phyloP scores from a whole-genome alignment of 2,113 vertebrate genomes.

The Progne subis region DNA sequence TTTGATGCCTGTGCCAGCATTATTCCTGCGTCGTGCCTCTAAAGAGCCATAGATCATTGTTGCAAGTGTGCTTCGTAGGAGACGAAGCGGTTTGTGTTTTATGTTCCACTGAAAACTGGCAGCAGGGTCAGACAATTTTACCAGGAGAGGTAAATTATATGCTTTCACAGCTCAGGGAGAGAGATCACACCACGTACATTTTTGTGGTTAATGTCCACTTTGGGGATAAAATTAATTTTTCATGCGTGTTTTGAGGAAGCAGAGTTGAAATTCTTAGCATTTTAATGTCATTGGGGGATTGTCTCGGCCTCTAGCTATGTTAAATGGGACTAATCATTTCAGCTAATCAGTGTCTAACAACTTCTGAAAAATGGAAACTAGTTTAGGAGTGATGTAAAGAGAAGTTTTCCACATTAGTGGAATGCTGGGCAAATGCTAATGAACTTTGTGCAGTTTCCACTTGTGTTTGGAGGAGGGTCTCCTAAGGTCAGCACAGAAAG shows the following conservation, averaged over 20 bases:
- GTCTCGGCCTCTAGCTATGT: conserved; percentile 55
- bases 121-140: neutral
- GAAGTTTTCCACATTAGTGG: conserved; percentile 61
- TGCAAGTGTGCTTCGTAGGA: neutral
- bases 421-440: conserved; percentile 44
- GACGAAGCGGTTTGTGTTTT: conserved; percentile 3
- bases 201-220: conserved; percentile 59
- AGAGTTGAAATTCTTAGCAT: conserved; percentile 16
- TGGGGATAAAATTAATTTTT: conserved; percentile 56
- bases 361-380: conserved; percentile 64
- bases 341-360: conserved; percentile 51
- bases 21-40: neutral
- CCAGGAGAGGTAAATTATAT: conserved; percentile 34
- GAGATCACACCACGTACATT: neutral
- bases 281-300: conserved; percentile 41
- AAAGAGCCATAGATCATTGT: neutral
- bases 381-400: conserved; percentile 44
- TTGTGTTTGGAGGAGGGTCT: conserved; percentile 30
- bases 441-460: conserved; percentile 51
- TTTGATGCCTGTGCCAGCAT: neutral
- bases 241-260: conserved; percentile 34
- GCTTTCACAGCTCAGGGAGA: neutral
- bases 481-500: conserved; percentile 28
- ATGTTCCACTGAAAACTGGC: neutral
- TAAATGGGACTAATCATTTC: conserved; percentile 55